A percentile compares a stretch with the other conserved stretches of the same genome.
phyloP scores from a whole-genome alignment of 1,140 invertebrate genomes.

The Lamellibrachia luymesi region DNA sequence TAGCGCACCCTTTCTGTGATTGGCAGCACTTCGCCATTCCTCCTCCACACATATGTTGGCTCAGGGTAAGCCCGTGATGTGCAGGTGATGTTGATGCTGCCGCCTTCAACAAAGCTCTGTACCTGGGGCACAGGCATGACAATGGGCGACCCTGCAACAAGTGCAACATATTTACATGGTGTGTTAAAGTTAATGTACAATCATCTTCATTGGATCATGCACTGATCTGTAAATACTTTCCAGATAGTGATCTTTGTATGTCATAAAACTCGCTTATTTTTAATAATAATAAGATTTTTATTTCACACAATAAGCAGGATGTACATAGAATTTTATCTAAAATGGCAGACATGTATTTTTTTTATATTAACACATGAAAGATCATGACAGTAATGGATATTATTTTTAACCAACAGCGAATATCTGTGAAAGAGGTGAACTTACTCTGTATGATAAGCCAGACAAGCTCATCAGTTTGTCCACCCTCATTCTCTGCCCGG shows the following conservation, averaged over 20 bases:
- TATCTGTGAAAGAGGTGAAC: not conserved
- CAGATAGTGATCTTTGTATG: too few species aligned
- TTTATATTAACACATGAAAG: too few species aligned
- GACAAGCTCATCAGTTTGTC: conserved; percentile 43
- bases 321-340: too few species aligned
- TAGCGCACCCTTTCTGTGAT: conserved; percentile 33
- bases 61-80: conserved; percentile 42
- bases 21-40: conserved; percentile 36
- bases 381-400: not conserved
- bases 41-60: conserved; percentile 43
- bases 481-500: conserved; percentile 59
- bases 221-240: too few species aligned
- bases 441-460: conserved; percentile 49
- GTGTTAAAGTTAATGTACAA: too few species aligned
- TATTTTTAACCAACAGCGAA: not conserved
- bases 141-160: conserved; percentile 52
- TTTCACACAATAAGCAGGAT: too few species aligned
- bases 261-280: too few species aligned
- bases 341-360: too few species aligned
- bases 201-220: too few species aligned
- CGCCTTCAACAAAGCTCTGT: conserved; percentile 48
- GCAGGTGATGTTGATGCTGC: conserved; percentile 42
- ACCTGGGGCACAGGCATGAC: conserved; percentile 46
- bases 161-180: not conserved
- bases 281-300: too few species aligned